phyloP scores from a whole-genome alignment of 2,113 vertebrate genomes.

The Hippocampus guttulatus region DNA sequence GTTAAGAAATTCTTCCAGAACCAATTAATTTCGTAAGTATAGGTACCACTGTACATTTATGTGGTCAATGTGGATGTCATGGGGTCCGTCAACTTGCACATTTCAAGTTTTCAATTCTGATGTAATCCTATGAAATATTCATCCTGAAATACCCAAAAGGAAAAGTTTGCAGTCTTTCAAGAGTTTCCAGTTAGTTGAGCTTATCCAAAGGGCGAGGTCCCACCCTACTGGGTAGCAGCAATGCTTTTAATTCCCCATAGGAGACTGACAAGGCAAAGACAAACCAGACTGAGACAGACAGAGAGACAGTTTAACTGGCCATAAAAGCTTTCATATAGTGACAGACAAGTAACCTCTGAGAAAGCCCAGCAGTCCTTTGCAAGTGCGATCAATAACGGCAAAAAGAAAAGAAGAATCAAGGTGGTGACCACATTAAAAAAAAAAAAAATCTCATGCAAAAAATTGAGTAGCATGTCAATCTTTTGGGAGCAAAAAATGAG shows the following conservation, averaged over 20 bases:
- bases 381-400: background rate
- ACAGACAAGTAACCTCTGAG: background rate
- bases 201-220: background rate
- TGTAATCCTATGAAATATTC: no score
- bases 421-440: background rate
- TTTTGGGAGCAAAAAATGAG: background rate
- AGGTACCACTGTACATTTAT: no score
- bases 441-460: background rate
- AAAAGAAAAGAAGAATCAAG: background rate
- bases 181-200: background rate
- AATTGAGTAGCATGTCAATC: background rate
- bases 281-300: background rate
- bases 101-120: no score
- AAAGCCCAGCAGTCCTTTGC: background rate
- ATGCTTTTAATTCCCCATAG: background rate
- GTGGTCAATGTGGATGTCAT: no score
- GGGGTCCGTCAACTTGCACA: no score
- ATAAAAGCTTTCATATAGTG: background rate
- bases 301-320: background rate
- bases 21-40: no score
- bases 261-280: background rate
- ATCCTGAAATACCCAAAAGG: background rate
- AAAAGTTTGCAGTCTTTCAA: background rate
- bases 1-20: no score
- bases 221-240: background rate